Percentiles rank a stretch among this genome's conserved stretches.
These are phyloP conservation scores for Nemapogon koenigi DNA, from an alignment of 2,888 invertebrate genomes.

Conservation along the genomic window DNA sequence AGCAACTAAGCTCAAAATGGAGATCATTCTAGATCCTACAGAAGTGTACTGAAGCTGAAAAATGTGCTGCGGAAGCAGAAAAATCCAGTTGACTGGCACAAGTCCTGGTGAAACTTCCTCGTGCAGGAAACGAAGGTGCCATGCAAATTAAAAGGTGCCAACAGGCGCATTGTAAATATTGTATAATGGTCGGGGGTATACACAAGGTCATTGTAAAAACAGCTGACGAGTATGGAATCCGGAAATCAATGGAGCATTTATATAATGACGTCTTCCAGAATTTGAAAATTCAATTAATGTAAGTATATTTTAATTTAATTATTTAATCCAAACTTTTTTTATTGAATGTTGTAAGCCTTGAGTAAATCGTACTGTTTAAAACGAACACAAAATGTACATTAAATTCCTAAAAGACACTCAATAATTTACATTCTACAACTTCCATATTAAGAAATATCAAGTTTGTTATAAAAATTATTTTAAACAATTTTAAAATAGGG, in stretches of 20 bases:
- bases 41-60: slow-evolving; percentile 11
- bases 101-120: slow-evolving; percentile 54
- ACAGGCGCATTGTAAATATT: slow-evolving; percentile 36
- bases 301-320: background rate
- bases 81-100: slow-evolving; percentile 41
- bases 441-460: too few species aligned
- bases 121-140: slow-evolving; percentile 51
- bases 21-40: slow-evolving; percentile 11
- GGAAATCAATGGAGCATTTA: slow-evolving; percentile 34
- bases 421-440: too few species aligned
- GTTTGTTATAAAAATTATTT: too few species aligned
- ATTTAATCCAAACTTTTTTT: background rate
- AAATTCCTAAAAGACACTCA: too few species aligned
- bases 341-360: background rate
- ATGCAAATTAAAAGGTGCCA: slow-evolving; percentile 14
- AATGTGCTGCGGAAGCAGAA: slow-evolving; percentile 57
- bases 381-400: too few species aligned
- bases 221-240: slow-evolving; percentile 50
- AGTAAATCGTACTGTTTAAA: background rate
- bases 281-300: background rate
- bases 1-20: slow-evolving; percentile 6
- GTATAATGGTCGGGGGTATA: slow-evolving; percentile 36
- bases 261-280: background rate
- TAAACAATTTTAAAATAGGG: too few species aligned
- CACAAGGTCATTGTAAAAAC: slow-evolving; percentile 53